A percentile compares a stretch with the other conserved stretches of the same genome.
Conservation (phyloP, 92 coral and sea anemone species). For the Umimayanthus kanabou region DNA sequence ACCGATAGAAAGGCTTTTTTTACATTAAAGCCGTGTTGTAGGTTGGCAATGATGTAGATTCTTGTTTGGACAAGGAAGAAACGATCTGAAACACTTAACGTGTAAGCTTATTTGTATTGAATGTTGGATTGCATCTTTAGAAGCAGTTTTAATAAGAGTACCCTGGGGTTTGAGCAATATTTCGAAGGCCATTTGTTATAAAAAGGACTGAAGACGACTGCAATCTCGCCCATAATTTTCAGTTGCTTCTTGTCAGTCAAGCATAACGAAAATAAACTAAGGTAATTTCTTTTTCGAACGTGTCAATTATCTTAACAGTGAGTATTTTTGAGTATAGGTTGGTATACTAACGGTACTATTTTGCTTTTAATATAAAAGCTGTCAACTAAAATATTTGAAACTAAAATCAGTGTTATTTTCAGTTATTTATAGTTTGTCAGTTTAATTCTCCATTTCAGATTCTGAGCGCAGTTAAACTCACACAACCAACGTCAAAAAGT, state of each 20-base stretch:
- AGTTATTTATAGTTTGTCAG: not conserved
- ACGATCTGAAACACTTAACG: not conserved
- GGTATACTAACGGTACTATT: not conserved
- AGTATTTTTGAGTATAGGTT: not conserved
- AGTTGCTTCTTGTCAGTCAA: too few relatives aligned
- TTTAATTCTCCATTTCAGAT: not conserved
- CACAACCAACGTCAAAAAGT: too few relatives aligned
- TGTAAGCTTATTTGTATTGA: too few relatives aligned
- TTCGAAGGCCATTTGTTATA: not conserved
- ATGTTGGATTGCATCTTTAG: not conserved
- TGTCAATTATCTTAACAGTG: not conserved
- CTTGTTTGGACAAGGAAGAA: not conserved
- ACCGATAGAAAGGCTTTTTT: too few relatives aligned
- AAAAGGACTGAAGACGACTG: not conserved
- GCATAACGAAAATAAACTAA: too few relatives aligned
- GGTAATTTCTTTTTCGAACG: not conserved
- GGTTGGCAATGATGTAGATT: too few relatives aligned
- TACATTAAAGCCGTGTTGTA: too few relatives aligned
- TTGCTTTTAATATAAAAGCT: too few relatives aligned
- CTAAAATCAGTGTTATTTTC: not conserved
- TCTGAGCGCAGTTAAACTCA: not conserved
- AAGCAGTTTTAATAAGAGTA: too few relatives aligned
- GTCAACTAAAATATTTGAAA: not conserved
- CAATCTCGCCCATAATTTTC: too few relatives aligned
- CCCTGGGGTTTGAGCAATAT: not conserved